These are phyloP conservation scores for Terebella lapidaria DNA, from an alignment of 2,888 invertebrate genomes.

Conservation along the genomic window DNA sequence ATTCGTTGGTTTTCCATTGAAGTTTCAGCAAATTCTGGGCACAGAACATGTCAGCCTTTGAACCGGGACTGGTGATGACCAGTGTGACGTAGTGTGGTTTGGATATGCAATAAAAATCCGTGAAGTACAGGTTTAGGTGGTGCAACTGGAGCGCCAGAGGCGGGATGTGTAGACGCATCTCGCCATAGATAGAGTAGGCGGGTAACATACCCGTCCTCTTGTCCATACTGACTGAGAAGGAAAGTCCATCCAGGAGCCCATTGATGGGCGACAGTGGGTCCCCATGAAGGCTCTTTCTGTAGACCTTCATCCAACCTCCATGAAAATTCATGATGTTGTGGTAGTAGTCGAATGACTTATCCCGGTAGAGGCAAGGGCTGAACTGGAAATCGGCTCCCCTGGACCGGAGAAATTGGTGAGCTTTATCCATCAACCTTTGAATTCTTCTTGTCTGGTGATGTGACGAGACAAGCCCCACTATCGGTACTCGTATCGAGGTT, in stretches of 20 bases:
- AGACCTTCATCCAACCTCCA: constrained; percentile 15
- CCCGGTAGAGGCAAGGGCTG: no score
- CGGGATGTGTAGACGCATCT: not conserved
- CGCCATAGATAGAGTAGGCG: not conserved
- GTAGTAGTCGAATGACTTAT: constrained; percentile 18
- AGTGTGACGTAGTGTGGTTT: constrained; percentile 4
- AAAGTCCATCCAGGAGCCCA: constrained; percentile 14
- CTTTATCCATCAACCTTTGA: no score
- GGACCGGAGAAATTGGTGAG: no score
- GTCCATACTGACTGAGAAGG: constrained; percentile 15
- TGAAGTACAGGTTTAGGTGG: not conserved
- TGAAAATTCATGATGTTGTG: constrained; percentile 7
- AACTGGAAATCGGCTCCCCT: no score
- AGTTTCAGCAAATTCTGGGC: constrained; percentile 1
- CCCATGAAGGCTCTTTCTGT: constrained; percentile 15
- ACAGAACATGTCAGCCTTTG: constrained; percentile 4
- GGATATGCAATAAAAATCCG: constrained; percentile 1
- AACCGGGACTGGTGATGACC: constrained; percentile 4
- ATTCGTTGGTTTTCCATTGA: not conserved
- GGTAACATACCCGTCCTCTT: not conserved
- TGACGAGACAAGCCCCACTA: no score
- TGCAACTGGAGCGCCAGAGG: not conserved
- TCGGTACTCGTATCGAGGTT: no score
- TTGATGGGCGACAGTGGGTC: constrained; percentile 17
- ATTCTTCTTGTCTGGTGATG: no score